These are phyloP conservation scores for Andricus curvator DNA, from an alignment of 2,888 invertebrate genomes.

Conservation along the genomic window DNA sequence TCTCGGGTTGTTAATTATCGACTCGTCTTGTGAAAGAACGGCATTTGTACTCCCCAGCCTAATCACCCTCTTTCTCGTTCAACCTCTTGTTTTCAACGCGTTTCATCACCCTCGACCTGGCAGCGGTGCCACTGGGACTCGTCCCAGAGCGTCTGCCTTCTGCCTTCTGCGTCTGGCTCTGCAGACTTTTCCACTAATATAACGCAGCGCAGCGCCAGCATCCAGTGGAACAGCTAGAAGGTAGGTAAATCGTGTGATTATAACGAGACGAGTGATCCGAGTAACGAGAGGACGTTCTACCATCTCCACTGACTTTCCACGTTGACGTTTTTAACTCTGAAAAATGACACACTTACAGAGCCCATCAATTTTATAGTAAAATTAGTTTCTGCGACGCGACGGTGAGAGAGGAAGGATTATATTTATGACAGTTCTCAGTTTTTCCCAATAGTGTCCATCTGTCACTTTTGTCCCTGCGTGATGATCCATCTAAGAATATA, in stretches of 20 bases:
- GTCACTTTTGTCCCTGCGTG: neutral
- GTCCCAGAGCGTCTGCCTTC: neutral
- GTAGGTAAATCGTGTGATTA: conserved; percentile 35
- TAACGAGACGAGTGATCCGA: conserved; percentile 17
- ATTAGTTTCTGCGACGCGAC: neutral
- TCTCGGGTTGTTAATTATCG: conserved; percentile 75
- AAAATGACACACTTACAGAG: conserved; percentile 12
- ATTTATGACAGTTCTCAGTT: neutral
- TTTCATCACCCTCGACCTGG: conserved; percentile 66
- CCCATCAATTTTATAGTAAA: conserved; percentile 1
- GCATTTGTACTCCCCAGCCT: conserved; percentile 64
- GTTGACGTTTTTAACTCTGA: conserved; percentile 16
- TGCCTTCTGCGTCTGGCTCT: conserved; percentile 15
- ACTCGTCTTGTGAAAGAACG: conserved; percentile 65
- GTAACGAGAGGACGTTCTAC: conserved; percentile 20
- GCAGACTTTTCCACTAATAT: conserved; percentile 4
- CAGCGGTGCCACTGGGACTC: conserved; percentile 42
- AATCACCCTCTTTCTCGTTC: conserved; percentile 72
- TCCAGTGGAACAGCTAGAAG: conserved; percentile 14
- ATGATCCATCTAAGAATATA: neutral
- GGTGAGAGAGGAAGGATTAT: neutral
- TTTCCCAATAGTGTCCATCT: neutral
- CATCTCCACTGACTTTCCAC: conserved; percentile 7
- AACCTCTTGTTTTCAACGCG: conserved; percentile 71
- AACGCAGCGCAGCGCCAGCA: neutral